Conservation (phyloP, 2,888 invertebrate species). For the Thera britannica region DNA sequence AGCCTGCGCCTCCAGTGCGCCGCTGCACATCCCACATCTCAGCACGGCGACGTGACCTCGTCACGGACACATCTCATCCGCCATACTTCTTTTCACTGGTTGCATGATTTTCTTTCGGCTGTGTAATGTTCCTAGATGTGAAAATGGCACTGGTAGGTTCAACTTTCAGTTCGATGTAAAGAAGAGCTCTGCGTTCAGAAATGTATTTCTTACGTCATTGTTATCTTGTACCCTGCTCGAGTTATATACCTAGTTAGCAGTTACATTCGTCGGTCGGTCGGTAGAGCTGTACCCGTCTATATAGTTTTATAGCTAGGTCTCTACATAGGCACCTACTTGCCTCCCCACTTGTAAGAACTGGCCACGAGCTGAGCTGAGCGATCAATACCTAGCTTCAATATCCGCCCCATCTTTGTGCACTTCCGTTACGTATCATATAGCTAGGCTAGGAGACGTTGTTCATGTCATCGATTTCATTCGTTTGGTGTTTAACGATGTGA, state of each 20-base stretch:
- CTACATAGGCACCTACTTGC: not conserved
- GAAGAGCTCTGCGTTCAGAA: not conserved
- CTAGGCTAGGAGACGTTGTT: not conserved
- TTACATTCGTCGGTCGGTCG: not conserved
- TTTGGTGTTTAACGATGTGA: no score
- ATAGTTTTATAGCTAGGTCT: not conserved
- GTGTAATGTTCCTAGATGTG: slow-evolving; percentile 4
- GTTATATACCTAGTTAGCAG: not conserved
- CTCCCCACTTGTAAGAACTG: slow-evolving; percentile 18
- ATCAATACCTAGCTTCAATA: slow-evolving; percentile 35
- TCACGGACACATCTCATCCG: slow-evolving; percentile 42
- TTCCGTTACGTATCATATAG: slow-evolving; percentile 13
- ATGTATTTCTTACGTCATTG: not conserved
- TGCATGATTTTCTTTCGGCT: slow-evolving; percentile 35
- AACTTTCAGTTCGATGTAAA: not conserved
- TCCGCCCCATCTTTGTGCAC: slow-evolving; percentile 30
- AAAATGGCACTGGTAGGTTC: slow-evolving; percentile 16
- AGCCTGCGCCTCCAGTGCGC: slow-evolving; percentile 48
- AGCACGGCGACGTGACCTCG: slow-evolving; percentile 42
- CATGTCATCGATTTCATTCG: not conserved
- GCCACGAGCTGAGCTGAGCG: slow-evolving; percentile 31
- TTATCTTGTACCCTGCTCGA: not conserved
- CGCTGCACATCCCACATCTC: slow-evolving; percentile 39
- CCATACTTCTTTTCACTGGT: slow-evolving; percentile 41
- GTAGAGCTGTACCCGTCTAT: not conserved